Base-by-base conservation (phyloP, 2,797 vertebrate genomes). In the Mustela erminea region DNA sequence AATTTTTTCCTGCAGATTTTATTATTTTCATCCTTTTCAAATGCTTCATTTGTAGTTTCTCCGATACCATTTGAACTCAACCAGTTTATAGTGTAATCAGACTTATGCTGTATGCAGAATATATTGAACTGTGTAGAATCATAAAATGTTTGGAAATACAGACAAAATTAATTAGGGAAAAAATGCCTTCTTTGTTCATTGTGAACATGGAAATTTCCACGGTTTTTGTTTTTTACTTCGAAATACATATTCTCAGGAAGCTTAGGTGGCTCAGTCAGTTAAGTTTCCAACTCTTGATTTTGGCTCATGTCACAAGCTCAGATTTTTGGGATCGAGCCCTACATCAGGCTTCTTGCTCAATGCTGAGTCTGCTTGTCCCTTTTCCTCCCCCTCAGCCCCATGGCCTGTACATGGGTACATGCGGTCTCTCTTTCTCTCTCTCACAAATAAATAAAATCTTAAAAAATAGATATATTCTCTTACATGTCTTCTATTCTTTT, bases 11-110 rank as follows among this genome's bases (percentile, higher is more conserved):
- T 81, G 46, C 9, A 87, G 10, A 52, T 41, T 90, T 81, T 89
- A 25, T 38, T 64, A 41, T 81, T 89, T 89, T 86, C 17, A 21
- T 94, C 18, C 8, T 93, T 80, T 90, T 95, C n/a, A 54, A n/a
- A 49, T 64, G 46, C 13, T 75, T 90, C 82, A 12, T 60, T 7
- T 83, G 20, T 72, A 60, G 27, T 86, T 90, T 89, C 17, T 78
- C 14, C 9, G 87, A 25, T 78, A 38, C 35, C n/a, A 18, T 64
- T 77, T 92, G 49, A 95, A 83, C 20, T 91, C 41, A 62, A 0
- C 72, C 41, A 80, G 75, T 95, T 75, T 87, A 78, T 80, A 83
- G 17, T 78, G 70, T 58, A 66, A 60, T 88, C 43, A 88, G 56
- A 88, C 17, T 15, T 92, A 7, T 27, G 9, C 64, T 84, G 15